phyloP scores from a whole-genome alignment of 2,113 vertebrate species.

The Hemichromis elongatus region DNA sequence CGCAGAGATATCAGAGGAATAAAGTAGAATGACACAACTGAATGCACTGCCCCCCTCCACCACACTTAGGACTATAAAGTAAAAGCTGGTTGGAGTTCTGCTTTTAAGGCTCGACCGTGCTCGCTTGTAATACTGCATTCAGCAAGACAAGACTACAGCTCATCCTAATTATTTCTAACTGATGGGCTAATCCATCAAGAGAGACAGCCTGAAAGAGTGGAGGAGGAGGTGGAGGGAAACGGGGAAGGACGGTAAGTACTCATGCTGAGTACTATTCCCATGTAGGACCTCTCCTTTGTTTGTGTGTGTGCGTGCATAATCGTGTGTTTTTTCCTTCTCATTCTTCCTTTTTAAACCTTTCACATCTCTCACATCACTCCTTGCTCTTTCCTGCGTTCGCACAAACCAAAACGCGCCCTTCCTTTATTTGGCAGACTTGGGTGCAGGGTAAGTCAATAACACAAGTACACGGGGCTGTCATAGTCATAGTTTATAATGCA shows the following conservation, averaged over 20 bases:
- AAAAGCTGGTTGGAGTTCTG: slow-evolving; percentile 46
- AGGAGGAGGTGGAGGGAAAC: background rate
- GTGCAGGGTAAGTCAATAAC: background rate
- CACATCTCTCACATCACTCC: background rate
- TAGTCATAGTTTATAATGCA: background rate
- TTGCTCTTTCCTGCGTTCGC: background rate
- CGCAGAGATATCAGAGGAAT: background rate
- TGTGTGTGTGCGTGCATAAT: background rate
- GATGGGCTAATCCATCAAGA: slow-evolving; percentile 74
- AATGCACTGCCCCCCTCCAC: background rate
- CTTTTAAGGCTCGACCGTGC: slow-evolving; percentile 59
- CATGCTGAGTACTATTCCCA: slow-evolving; percentile 6
- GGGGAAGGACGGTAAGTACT: background rate
- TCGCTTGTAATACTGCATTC: slow-evolving; percentile 56
- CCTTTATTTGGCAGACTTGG: background rate
- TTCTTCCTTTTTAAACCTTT: background rate
- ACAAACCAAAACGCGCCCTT: background rate
- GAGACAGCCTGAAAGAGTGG: slow-evolving; percentile 25
- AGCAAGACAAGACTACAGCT: slow-evolving; percentile 62
- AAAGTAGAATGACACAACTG: slow-evolving; percentile 20
- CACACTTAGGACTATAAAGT: slow-evolving; percentile 21
- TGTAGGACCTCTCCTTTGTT: background rate
- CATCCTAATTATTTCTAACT: slow-evolving; percentile 74
- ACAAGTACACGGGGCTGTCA: background rate
- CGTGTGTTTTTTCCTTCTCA: background rate